Evolutionary conservation across 2,797 vertebrate species (phyloP).

Genomic region (Limnodromus scolopaceus): DNA sequence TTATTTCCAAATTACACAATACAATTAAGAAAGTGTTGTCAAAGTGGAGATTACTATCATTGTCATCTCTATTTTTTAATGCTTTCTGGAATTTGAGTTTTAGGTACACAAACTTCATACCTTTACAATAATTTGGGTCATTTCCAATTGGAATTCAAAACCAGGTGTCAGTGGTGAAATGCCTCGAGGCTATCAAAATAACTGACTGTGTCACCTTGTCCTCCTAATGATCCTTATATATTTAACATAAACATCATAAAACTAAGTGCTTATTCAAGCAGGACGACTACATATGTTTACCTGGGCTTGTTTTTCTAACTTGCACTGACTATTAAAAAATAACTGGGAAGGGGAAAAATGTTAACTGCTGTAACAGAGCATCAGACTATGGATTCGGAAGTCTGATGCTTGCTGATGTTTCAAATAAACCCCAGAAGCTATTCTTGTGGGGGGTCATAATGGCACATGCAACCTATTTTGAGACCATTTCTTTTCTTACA

Average conservation of each 20-base stretch:
- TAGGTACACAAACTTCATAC: slow-evolving; percentile 25
- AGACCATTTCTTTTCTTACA: slow-evolving; percentile 54
- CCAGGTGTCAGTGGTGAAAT: slow-evolving; percentile 71
- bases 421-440: slow-evolving; percentile 54
- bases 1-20: neutral
- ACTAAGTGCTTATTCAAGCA: slow-evolving; percentile 77
- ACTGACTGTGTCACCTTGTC: slow-evolving; percentile 77
- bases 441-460: slow-evolving; percentile 31
- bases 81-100: slow-evolving; percentile 1
- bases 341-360: neutral
- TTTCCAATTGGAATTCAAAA: slow-evolving; percentile 70
- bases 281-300: slow-evolving; percentile 77
- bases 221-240: slow-evolving; percentile 77
- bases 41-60: neutral
- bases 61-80: neutral
- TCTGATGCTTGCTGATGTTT: slow-evolving; percentile 24
- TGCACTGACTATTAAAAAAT: slow-evolving; percentile 41
- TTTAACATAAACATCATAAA: slow-evolving; percentile 77
- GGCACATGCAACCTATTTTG: slow-evolving; percentile 37
- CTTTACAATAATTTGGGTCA: slow-evolving; percentile 48
- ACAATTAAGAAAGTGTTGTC: neutral
- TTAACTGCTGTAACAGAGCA: neutral
- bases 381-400: slow-evolving; percentile 35
- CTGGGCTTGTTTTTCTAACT: slow-evolving; percentile 64
- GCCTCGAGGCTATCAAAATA: slow-evolving; percentile 74